Evolutionary conservation across 2,113 vertebrate genomes (phyloP).

Genomic region (Gymnobelideus leadbeateri): DNA sequence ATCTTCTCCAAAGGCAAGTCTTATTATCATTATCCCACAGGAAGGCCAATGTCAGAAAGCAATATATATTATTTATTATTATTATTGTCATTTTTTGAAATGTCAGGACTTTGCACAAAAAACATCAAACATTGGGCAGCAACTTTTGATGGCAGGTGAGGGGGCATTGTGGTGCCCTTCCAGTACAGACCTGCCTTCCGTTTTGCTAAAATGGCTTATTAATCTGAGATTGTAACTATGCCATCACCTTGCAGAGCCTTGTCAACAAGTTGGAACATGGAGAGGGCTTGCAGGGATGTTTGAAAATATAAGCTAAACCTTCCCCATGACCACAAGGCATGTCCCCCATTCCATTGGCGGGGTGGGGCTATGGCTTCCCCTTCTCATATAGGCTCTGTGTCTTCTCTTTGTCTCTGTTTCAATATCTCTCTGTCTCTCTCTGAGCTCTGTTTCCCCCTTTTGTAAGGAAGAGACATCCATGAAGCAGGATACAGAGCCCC

Average conservation of each 20-base stretch:
- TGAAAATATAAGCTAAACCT: slow-evolving; percentile 56
- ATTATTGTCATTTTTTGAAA: slow-evolving; percentile 55
- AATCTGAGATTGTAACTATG: slow-evolving; percentile 84
- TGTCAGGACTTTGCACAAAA: slow-evolving; percentile 62
- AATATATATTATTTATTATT: slow-evolving; percentile 58
- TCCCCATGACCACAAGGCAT: background rate
- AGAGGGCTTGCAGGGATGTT: slow-evolving; percentile 53
- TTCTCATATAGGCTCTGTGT: background rate
- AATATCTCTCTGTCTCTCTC: background rate
- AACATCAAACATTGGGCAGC: slow-evolving; percentile 79
- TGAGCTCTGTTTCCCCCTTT: background rate
- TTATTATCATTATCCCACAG: background rate
- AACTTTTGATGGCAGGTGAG: slow-evolving; percentile 74
- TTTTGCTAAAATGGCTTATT: slow-evolving; percentile 81
- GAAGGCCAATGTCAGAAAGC: slow-evolving; percentile 14
- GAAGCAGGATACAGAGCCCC: background rate
- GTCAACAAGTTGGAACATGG: slow-evolving; percentile 73
- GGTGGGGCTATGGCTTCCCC: background rate
- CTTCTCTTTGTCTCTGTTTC: background rate
- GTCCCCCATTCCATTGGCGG: background rate
- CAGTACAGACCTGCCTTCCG: slow-evolving; percentile 80
- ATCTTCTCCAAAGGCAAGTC: slow-evolving; percentile 11
- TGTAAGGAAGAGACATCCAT: background rate
- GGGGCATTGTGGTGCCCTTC: slow-evolving; percentile 79
- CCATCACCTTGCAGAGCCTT: slow-evolving; percentile 69